Base-by-base conservation (phyloP, 2,888 invertebrate genomes). In the Heteropelma amictum region DNA sequence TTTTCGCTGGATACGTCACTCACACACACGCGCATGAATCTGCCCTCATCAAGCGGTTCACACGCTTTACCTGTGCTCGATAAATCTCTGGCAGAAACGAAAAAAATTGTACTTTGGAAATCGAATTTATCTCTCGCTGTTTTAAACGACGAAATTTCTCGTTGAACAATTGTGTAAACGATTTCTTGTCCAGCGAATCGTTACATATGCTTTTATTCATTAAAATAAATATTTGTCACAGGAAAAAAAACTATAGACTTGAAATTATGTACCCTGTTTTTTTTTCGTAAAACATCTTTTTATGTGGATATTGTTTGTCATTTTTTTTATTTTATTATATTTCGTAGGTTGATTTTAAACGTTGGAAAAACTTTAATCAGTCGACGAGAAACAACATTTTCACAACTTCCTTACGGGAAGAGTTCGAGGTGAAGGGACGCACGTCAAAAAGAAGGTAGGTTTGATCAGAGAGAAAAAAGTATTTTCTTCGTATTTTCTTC, bases 381-480 rank as follows among this genome's bases (percentile, higher is more conserved):
- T 53, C 12, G 19, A n/a, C 10, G 1, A 26, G 5, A 8, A 26
- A 26, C 14, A 33, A 8, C 21, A 38, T 56, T 56, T 38, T 14
- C n/a, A n/a, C n/a, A n/a, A n/a, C 14, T 38, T 14, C 14, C 38
- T n/a, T 7, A 5, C 14, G 14, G 3, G 14, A 6, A 19, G 3
- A 19, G n/a, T n/a, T n/a, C n/a, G n/a, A 56, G 51, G 51, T 76
- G 45, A 72, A 49, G 58, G 45, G 45, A 45, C 30, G 53, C 35
- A 53, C 38, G 45, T 49, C 53, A 58, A 68, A 58, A 40, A 67
- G 17, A 40, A 19, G 49, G 40, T 33, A 35, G 45, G 53, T 68
- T 72, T 76, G 68, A 76, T 72, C n/a, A 38, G 4, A 68, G 40
- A 67, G 56, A 68, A 71, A 64, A 64, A n/a, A n/a, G n/a, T n/a